These are phyloP conservation scores for Macrochelys suwanniensis DNA, from an alignment of 2,797 vertebrate genomes.

Conservation along the genomic window DNA sequence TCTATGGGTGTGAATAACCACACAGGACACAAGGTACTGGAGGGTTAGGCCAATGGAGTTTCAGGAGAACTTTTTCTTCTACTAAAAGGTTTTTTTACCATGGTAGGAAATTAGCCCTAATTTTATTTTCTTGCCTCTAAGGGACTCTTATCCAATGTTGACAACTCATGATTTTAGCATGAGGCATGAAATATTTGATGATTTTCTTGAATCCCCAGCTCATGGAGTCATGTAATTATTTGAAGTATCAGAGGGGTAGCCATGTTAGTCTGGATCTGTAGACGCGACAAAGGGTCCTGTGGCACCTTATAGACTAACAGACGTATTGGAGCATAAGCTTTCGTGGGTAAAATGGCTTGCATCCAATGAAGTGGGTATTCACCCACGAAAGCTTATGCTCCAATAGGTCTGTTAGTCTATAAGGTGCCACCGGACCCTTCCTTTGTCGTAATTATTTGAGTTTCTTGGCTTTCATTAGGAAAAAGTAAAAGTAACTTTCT, in stretches of 20 bases:
- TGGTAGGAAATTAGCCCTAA: neutral
- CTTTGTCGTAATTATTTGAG: neutral
- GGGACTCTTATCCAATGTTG: neutral
- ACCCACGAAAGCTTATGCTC: no score
- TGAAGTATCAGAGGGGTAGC: neutral
- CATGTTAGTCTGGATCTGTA: no score
- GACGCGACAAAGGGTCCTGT: no score
- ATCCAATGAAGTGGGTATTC: no score
- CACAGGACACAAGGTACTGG: neutral
- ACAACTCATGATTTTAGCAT: neutral
- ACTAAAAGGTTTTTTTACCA: neutral
- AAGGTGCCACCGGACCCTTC: no score
- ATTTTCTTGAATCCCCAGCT: constrained; percentile 47
- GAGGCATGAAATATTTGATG: neutral
- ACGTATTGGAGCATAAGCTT: no score
- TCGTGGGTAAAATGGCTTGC: no score
- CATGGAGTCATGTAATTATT: neutral
- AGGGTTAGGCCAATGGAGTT: neutral
- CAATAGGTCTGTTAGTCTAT: no score
- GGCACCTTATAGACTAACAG: no score
- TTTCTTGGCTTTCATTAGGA: neutral
- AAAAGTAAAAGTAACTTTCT: neutral
- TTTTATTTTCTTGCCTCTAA: neutral
- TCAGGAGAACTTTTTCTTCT: neutral
- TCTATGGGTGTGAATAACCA: neutral